phyloP scores from a whole-genome alignment of 2,797 vertebrate species.

The Enteromius unitaeniatus region DNA sequence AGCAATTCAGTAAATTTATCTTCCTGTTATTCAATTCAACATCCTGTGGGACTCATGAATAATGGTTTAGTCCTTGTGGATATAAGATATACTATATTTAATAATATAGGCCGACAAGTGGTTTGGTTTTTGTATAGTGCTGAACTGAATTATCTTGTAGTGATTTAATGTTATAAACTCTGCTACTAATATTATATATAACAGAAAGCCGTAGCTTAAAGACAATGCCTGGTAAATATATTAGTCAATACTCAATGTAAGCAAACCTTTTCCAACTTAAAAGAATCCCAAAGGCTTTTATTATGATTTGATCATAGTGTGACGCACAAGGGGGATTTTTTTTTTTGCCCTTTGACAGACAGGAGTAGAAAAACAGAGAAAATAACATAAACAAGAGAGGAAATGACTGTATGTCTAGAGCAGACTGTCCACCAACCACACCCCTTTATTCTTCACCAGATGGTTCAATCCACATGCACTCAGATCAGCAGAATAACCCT shows the following conservation, averaged over 20 bases:
- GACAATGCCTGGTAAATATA: not conserved
- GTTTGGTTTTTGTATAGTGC: not conserved
- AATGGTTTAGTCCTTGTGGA: not conserved
- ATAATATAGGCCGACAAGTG: not conserved
- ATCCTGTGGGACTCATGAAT: not conserved
- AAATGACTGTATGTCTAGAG: slow-evolving; percentile 1
- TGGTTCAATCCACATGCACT: slow-evolving; percentile 58
- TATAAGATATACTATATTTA: not conserved
- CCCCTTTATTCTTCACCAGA: slow-evolving; percentile 34
- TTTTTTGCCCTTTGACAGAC: not conserved
- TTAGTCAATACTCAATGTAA: not conserved
- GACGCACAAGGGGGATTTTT: slow-evolving; percentile 1
- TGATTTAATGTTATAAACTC: not conserved
- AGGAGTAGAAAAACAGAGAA: not conserved
- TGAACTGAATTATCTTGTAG: not conserved
- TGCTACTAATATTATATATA: not conserved
- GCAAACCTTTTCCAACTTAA: not conserved
- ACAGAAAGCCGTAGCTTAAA: not conserved
- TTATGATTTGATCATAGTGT: not conserved
- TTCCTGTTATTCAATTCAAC: slow-evolving; percentile 2
- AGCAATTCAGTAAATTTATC: not conserved
- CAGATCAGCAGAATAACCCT: slow-evolving; percentile 70
- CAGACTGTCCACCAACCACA: slow-evolving; percentile 51
- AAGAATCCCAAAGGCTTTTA: not conserved
- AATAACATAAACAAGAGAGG: not conserved